Percentiles rank a stretch among this genome's conserved stretches.
Conservation (phyloP, 1,140 invertebrate genomes). For the Leptinotarsa lineolata region DNA sequence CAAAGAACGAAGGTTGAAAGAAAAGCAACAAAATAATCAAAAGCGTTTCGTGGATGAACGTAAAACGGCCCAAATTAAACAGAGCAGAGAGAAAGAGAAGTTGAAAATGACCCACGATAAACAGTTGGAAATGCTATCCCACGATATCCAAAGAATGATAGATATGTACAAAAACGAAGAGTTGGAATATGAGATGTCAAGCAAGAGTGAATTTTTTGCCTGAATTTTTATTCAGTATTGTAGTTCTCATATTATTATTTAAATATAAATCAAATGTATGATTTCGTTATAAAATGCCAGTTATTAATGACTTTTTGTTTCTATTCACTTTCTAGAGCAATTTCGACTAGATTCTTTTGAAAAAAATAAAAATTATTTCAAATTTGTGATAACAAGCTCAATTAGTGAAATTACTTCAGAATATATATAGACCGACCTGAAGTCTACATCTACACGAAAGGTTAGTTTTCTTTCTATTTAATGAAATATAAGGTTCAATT, state of each 20-base stretch:
- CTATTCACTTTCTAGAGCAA: too few relatives aligned
- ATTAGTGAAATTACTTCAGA: too few relatives aligned
- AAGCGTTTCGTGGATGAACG: slow-evolving; percentile 99
- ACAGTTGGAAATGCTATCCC: slow-evolving; percentile 86
- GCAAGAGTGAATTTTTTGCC: slow-evolving; percentile 88
- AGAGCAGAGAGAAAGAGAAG: slow-evolving; percentile 92
- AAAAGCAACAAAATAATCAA: slow-evolving; percentile 98
- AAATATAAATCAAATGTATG: not conserved
- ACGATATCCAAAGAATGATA: slow-evolving; percentile 91
- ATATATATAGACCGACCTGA: too few relatives aligned
- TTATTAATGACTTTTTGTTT: too few relatives aligned
- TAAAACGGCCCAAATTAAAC: slow-evolving; percentile 85
- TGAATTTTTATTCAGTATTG: slow-evolving; percentile 47
- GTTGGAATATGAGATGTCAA: slow-evolving; percentile 86
- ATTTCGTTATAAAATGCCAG: not conserved
- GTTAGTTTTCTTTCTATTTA: too few relatives aligned
- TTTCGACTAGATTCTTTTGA: too few relatives aligned
- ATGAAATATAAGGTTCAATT: too few relatives aligned
- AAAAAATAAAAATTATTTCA: too few relatives aligned
- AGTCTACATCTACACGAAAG: too few relatives aligned
- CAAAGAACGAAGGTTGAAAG: slow-evolving; percentile 88
- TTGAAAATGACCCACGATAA: slow-evolving; percentile 90
- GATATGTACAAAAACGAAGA: slow-evolving; percentile 96
- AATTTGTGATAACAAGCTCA: too few relatives aligned
- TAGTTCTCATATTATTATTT: not conserved